Evolutionary conservation across 2,797 vertebrate species (phyloP), one percentile per base, ranked within the genome.

Genomic region (Mionectes olivaceus): DNA sequence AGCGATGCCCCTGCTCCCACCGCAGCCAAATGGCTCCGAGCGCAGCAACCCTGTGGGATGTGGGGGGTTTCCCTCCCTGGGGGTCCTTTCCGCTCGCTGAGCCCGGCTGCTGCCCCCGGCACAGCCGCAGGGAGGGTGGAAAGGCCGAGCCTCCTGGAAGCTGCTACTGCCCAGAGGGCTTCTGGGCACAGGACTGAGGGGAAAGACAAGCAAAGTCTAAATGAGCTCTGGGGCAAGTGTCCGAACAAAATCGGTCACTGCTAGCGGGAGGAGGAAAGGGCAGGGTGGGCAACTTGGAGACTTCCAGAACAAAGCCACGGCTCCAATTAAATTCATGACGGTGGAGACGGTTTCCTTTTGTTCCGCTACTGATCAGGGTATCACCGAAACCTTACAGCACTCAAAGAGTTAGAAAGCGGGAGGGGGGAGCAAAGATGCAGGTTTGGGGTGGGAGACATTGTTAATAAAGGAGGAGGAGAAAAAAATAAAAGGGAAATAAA

Each of bases 311-410:
- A 92, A 97, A 97, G 89, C 93, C 89, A 94, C 33, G 30, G 93
- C 79, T 95, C 83, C 56, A 81, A 60, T 44, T 81, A 94, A 79
- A 70, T 37, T 27, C 77, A 33, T 35, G 76, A 80, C 3, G 28
- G 91, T 57, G 78, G 94, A 96, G 75, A 57, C 6, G 15, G 79
- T 93, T 95, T 97, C 92, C 95, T 97, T 87, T 85, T 49, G 24
- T 94, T 96, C 90, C 4, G 69, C 95, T 94, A 93, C 95, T 76
- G 89, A 94, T 93, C 94, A 79, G 91, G 93, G 87, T 81, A 91
- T 91, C 94, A 96, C 87, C 64, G 81, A 98, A 98, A 97, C 96
- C 97, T 98, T 97, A 98, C 97, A 98, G 98, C 98, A 98, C 98
- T 98, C 93, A 53, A 27, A 97, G 97, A 97, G 97, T 97, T 97